Evolutionary conservation across 2,113 vertebrate genomes (phyloP).

Genomic region (Craseonycteris thonglongyai): DNA sequence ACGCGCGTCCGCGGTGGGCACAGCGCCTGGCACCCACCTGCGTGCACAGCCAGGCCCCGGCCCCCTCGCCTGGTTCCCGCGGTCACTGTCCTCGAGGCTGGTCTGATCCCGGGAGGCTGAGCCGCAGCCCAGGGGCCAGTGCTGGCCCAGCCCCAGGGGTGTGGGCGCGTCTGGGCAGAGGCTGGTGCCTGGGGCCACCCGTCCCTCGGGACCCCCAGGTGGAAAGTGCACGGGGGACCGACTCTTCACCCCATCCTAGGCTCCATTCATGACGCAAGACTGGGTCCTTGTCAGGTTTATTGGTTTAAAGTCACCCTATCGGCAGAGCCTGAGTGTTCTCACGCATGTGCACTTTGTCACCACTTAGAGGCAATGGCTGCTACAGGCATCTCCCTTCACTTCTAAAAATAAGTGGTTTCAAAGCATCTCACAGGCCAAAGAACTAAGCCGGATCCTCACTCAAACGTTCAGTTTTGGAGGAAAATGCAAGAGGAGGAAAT

Average conservation of each 20-base stretch:
- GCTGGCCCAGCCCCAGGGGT: fast-evolving
- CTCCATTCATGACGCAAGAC: neutral
- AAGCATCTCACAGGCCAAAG: slow-evolving; percentile 47
- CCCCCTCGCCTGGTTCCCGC: neutral
- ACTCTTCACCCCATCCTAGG: neutral
- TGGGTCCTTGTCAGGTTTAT: slow-evolving; percentile 29
- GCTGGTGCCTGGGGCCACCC: no score
- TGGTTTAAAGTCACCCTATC: slow-evolving; percentile 8
- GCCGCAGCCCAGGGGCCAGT: neutral
- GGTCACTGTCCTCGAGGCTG: no score
- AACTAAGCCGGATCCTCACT: slow-evolving; percentile 31
- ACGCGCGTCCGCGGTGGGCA: no score
- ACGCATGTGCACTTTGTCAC: slow-evolving; percentile 33
- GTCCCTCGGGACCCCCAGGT: neutral
- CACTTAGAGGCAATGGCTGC: slow-evolving; percentile 52
- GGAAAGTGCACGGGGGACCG: fast-evolving
- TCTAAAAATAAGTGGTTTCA: slow-evolving; percentile 45
- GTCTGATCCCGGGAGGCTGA: neutral
- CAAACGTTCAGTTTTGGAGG: neutral
- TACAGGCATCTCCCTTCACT: slow-evolving; percentile 50
- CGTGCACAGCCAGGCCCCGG: no score
- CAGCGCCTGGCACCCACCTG: neutral
- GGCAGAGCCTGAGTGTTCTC: slow-evolving; percentile 19
- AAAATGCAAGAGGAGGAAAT: neutral
- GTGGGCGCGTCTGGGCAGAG: neutral